Evolutionary conservation across 1,140 invertebrate species (phyloP).

Genomic region (Neodiprion lecontei): DNA sequence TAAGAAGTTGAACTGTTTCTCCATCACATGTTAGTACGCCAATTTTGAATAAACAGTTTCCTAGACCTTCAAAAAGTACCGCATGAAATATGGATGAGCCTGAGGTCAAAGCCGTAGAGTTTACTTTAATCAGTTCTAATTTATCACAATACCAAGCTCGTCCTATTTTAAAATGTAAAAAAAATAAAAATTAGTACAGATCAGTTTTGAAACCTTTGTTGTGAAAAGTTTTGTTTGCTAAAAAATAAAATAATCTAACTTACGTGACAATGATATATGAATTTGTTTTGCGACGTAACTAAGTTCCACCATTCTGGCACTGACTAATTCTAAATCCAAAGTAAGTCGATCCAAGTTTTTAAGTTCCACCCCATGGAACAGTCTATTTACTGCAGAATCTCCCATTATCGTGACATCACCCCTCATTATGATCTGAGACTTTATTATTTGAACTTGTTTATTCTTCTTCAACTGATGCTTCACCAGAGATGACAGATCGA

Average conservation of each 20-base stretch:
- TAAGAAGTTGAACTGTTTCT: not conserved
- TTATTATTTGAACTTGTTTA: conserved; percentile 31
- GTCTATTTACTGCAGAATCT: conserved; percentile 31
- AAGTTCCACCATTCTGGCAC: conserved; percentile 17
- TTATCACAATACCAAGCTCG: conserved; percentile 35
- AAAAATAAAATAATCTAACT: conserved; percentile 7
- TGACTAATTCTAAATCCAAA: not conserved
- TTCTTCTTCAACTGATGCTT: conserved; percentile 35
- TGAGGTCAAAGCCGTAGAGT: conserved; percentile 14
- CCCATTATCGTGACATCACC: conserved; percentile 36
- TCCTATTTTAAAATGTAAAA: conserved; percentile 26
- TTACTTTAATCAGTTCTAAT: conserved; percentile 30
- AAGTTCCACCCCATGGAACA: conserved; percentile 28
- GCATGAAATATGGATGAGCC: conserved; percentile 11
- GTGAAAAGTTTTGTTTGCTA: not conserved
- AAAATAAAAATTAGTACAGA: not conserved
- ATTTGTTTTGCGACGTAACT: conserved; percentile 24
- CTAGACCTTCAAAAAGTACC: conserved; percentile 13
- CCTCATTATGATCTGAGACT: conserved; percentile 32
- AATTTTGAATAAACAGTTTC: not conserved
- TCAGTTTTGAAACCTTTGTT: too few species aligned
- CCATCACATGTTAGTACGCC: not conserved
- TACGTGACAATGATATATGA: conserved; percentile 31
- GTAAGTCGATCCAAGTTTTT: conserved; percentile 24
- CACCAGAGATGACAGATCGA: conserved; percentile 34